These are phyloP conservation scores for Cephus pulcher DNA, from an alignment of 2,888 invertebrate genomes.

Conservation along the genomic window DNA sequence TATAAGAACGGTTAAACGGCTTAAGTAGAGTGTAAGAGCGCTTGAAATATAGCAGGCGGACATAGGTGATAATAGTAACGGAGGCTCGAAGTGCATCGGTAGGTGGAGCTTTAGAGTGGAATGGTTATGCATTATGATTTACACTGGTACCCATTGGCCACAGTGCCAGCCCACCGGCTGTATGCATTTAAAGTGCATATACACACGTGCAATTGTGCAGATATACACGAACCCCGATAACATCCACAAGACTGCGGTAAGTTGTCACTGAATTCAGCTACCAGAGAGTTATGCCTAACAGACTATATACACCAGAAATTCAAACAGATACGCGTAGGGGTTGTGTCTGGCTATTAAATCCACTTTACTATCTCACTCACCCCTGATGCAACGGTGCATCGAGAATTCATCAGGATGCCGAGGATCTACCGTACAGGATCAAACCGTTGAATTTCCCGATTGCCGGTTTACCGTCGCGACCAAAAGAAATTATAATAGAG, in stretches of 20 bases:
- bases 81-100: slow-evolving; percentile 29
- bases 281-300: neutral
- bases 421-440: too few species aligned
- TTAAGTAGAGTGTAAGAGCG: slow-evolving; percentile 2
- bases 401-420: too few species aligned
- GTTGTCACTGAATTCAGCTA: slow-evolving; percentile 34
- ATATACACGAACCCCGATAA: slow-evolving; percentile 11
- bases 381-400: slow-evolving; percentile 20
- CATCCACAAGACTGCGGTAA: slow-evolving; percentile 27
- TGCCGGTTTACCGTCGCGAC: too few species aligned
- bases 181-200: slow-evolving; percentile 17
- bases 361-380: slow-evolving; percentile 32
- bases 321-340: slow-evolving; percentile 11
- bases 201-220: slow-evolving; percentile 1
- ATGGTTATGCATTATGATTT: slow-evolving; percentile 55
- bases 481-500: too few species aligned
- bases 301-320: slow-evolving; percentile 1
- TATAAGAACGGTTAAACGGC: neutral
- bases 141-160: slow-evolving; percentile 47
- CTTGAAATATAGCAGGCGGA: neutral
- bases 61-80: slow-evolving; percentile 39
- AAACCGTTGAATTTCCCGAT: too few species aligned
- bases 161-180: slow-evolving; percentile 34
- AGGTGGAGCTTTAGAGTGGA: slow-evolving; percentile 46
- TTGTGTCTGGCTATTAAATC: slow-evolving; percentile 32